These are phyloP conservation scores for Corythucha ciliata DNA, from an alignment of 2,888 invertebrate genomes.

Conservation along the genomic window DNA sequence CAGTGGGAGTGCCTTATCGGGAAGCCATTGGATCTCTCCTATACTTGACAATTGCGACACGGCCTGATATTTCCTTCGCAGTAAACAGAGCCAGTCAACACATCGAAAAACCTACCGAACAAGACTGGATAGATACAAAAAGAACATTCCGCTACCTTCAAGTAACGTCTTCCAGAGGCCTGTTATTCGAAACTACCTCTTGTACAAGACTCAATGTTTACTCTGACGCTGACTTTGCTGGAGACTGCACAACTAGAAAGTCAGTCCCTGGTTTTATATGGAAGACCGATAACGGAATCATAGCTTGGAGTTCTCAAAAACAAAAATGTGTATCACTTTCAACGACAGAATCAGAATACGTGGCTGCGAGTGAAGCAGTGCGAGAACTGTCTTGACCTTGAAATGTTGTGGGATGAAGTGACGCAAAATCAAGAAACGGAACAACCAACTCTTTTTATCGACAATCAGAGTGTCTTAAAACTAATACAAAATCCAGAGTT, in stretches of 20 bases:
- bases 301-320: conserved; percentile 13
- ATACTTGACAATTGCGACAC: conserved; percentile 18
- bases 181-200: conserved; percentile 6
- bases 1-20: conserved; percentile 22
- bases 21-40: conserved; percentile 18
- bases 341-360: conserved; percentile 15
- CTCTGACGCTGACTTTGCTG: conserved; percentile 34
- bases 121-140: conserved; percentile 21
- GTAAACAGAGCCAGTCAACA: conserved; percentile 21
- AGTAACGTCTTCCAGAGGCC: conserved; percentile 22
- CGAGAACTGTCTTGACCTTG: too few relatives aligned
- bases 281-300: conserved; percentile 5
- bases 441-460: too few relatives aligned
- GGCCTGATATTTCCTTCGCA: conserved; percentile 28
- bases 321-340: conserved; percentile 16
- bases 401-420: too few relatives aligned
- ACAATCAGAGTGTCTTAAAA: conserved; percentile 13
- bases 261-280: conserved; percentile 19
- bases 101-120: conserved; percentile 16
- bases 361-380: conserved; percentile 13
- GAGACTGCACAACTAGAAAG: conserved; percentile 24
- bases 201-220: conserved; percentile 26
- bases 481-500: conserved; percentile 17
- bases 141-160: conserved; percentile 25
- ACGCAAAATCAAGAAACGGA: too few relatives aligned